A percentile compares a stretch with the other conserved stretches of the same genome.
phyloP scores from a whole-genome alignment of 2,888 invertebrate species.

The Hydroisotoma schaefferi region DNA sequence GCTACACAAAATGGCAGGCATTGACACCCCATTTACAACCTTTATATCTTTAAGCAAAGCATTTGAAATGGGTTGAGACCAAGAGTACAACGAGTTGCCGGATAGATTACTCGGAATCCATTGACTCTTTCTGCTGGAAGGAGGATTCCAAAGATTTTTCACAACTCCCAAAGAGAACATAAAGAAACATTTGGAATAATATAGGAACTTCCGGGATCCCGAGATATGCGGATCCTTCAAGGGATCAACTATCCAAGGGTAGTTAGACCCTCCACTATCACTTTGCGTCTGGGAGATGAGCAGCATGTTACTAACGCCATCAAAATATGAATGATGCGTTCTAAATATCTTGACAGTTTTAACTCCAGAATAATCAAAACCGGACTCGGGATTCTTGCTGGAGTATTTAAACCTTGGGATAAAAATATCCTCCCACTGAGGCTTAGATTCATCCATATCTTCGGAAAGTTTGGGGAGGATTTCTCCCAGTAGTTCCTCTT shows the following conservation, averaged over 20 bases:
- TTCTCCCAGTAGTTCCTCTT: conserved; percentile 33
- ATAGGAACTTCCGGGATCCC: conserved; percentile 20
- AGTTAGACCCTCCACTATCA: conserved; percentile 29
- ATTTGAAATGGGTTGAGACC: conserved; percentile 35
- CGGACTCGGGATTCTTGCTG: not conserved
- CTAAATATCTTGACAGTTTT: conserved; percentile 39
- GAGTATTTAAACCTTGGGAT: conserved; percentile 33
- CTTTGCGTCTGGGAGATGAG: conserved; percentile 39
- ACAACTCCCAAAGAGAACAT: conserved; percentile 28
- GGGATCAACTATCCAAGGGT: conserved; percentile 40
- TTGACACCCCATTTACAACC: conserved; percentile 17
- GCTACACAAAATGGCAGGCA: conserved; percentile 36
- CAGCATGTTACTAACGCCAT: conserved; percentile 36
- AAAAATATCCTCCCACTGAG: conserved; percentile 47
- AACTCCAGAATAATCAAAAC: too few species aligned
- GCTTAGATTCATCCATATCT: conserved; percentile 40
- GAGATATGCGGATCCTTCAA: conserved; percentile 22
- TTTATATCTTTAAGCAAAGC: conserved; percentile 24
- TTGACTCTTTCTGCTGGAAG: conserved; percentile 19
- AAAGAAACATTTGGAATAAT: conserved; percentile 30
- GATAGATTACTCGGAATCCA: conserved; percentile 30
- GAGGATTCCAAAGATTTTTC: conserved; percentile 26
- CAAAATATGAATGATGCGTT: conserved; percentile 41
- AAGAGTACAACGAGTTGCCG: conserved; percentile 29
- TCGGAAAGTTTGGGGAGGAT: conserved; percentile 25